Base-by-base conservation (phyloP, 2,888 invertebrate species). In the Scaptomyza reducta region DNA sequence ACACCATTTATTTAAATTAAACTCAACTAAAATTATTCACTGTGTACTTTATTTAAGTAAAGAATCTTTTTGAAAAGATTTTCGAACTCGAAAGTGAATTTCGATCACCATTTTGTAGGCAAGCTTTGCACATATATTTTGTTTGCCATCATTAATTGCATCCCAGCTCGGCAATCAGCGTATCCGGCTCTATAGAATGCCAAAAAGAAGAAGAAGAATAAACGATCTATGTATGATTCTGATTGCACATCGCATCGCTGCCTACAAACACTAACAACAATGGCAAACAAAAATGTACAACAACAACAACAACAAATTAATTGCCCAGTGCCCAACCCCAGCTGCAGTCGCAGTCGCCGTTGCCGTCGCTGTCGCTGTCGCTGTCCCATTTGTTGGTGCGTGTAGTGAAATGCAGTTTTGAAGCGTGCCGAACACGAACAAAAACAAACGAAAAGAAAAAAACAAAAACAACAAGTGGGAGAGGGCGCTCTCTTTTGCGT, bases 361-460 rank as follows among this genome's bases (percentile, higher is more conserved):
- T 31, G 40, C 38, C 0, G 38, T 55, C 31, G 41, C 38, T 0
- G 63, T 49, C 33, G 35, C 33, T 1, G 55, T 14, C 40, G 38
- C 18, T 9, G 56, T 53, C 25, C 38, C 41, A 22, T 35, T 46
- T 38, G 59, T 65, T 42, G 25, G 11, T 57, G 60, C 64, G 56
- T 61, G 57, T 53, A 66, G 75, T 66, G 74, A 74, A 74, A 74
- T 74, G 74, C 74, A 74, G 22, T 74, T 74, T 61, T 59, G 42
- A 59, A 74, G 70, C 74, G 70, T 70, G 74, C 74, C 74, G 38
- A 69, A 49, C 49, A 33, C 18, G 18, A 33, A 49, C 16, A 18
- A 58, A 31, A 50, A 35, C 16, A 25, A 40, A 22, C 1, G 3
- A 3, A 22, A 22, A 22, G 22, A 22, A 22, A 5, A 22, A 22